phyloP scores from a whole-genome alignment of 92 coral and sea anemone genomes.

The Isaurus tuberculatus region DNA sequence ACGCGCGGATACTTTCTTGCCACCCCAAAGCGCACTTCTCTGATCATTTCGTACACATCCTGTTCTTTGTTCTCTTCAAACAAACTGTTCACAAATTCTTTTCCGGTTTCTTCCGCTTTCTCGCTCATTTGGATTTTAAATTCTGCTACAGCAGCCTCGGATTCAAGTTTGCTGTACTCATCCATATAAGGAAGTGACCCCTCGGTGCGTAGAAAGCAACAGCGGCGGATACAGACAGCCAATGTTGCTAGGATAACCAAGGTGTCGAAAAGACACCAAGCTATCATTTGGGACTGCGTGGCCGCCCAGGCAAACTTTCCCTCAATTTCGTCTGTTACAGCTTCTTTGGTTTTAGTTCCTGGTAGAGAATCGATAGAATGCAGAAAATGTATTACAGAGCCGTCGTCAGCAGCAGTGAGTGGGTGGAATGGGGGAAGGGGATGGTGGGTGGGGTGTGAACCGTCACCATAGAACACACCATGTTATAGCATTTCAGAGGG shows the following conservation, averaged over 20 bases:
- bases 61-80: constrained; percentile 12
- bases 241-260: constrained; percentile 50
- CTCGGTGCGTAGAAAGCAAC: constrained; percentile 60
- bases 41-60: constrained; percentile 9
- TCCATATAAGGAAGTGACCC: constrained; percentile 55
- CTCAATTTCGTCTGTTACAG: constrained; percentile 38
- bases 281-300: constrained; percentile 60
- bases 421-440: no score
- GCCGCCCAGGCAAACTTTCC: constrained; percentile 37
- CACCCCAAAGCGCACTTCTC: constrained; percentile 7
- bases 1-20: constrained; percentile 55
- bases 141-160: constrained; percentile 58
- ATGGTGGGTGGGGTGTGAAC: no score
- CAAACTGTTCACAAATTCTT: constrained; percentile 20
- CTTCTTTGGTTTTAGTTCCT: constrained; percentile 33
- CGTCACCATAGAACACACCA: no score
- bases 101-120: constrained; percentile 52
- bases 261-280: constrained; percentile 57
- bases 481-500: no score
- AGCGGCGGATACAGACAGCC: constrained; percentile 57
- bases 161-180: constrained; percentile 56
- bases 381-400: background rate
- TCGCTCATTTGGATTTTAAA: constrained; percentile 42
- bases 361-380: background rate
- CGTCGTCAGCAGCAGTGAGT: no score